Percentiles rank a stretch among this genome's conserved stretches.
phyloP scores from a whole-genome alignment of 1,140 invertebrate genomes.

The Paraescarpia echinospica region DNA sequence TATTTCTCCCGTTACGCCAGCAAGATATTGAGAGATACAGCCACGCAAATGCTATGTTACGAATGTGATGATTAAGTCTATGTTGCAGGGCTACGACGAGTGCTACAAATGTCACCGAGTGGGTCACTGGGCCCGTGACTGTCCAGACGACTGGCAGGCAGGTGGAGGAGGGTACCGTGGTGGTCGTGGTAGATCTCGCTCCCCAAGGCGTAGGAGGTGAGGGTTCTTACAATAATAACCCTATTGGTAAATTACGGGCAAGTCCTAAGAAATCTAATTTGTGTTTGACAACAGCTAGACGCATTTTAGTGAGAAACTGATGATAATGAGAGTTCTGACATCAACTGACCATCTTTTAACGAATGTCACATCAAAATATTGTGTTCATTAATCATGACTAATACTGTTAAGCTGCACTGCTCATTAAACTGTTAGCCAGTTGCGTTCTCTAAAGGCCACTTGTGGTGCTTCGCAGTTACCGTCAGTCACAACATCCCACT shows the following conservation, averaged over 20 bases:
- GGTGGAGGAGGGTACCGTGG: conserved; percentile 24
- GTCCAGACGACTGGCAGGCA: conserved; percentile 47
- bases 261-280: background rate
- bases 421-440: no score
- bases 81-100: conserved; percentile 45
- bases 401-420: no score
- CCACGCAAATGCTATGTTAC: no score
- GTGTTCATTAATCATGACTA: no score
- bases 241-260: background rate
- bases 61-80: background rate
- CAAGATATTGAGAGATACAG: background rate
- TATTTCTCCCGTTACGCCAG: background rate
- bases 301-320: background rate
- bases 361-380: no score
- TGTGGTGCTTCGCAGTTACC: no score
- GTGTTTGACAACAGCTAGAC: background rate
- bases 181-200: conserved; percentile 12
- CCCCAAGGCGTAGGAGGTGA: conserved; percentile 6
- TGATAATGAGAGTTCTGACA: background rate
- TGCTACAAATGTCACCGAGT: conserved; percentile 57
- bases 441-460: no score
- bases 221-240: background rate
- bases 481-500: no score
- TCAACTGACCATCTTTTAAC: background rate
- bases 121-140: conserved; percentile 59